Evolutionary conservation across 2,113 vertebrate genomes (phyloP).

Genomic region (Apeltes quadracus): DNA sequence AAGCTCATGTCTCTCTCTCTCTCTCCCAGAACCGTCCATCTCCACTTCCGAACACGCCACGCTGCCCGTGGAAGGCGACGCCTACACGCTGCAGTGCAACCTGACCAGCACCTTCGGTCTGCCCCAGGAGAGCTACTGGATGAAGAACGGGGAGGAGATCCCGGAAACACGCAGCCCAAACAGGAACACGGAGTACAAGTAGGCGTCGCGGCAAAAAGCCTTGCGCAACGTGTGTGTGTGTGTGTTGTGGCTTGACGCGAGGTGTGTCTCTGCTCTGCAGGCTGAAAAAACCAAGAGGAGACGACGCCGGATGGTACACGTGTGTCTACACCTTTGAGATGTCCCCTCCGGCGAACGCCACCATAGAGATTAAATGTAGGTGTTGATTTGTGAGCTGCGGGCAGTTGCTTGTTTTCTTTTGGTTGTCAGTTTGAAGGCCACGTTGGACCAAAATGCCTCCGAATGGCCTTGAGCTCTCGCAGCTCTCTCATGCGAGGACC

Average conservation of each 20-base stretch:
- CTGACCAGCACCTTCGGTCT: slow-evolving; percentile 82
- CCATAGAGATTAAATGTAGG: slow-evolving; percentile 96
- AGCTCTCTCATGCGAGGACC: slow-evolving; percentile 49
- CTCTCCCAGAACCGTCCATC: slow-evolving; percentile 92
- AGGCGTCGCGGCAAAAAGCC: slow-evolving; percentile 34
- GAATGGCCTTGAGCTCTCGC: slow-evolving; percentile 43
- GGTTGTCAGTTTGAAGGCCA: slow-evolving; percentile 30
- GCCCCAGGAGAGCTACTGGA: slow-evolving; percentile 87
- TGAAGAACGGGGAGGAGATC: slow-evolving; percentile 93
- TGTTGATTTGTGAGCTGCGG: slow-evolving; percentile 45
- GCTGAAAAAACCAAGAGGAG: slow-evolving; percentile 87
- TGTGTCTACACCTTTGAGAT: slow-evolving; percentile 89
- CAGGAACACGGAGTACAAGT: slow-evolving; percentile 87
- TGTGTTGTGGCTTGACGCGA: slow-evolving; percentile 28
- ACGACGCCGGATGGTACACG: slow-evolving; percentile 91
- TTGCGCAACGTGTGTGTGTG: not conserved
- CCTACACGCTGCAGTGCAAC: slow-evolving; percentile 91
- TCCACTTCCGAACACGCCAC: slow-evolving; percentile 83
- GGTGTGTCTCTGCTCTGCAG: slow-evolving; percentile 78
- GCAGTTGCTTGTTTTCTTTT: not conserved
- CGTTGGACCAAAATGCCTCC: slow-evolving; percentile 28
- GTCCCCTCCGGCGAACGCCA: slow-evolving; percentile 88
- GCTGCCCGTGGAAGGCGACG: slow-evolving; percentile 68
- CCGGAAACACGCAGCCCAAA: slow-evolving; percentile 74
- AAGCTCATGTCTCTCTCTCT: slow-evolving; percentile 61